Conservation (phyloP, 2,113 vertebrate genomes). For the Pseudorhombus dupliciocellatus region DNA sequence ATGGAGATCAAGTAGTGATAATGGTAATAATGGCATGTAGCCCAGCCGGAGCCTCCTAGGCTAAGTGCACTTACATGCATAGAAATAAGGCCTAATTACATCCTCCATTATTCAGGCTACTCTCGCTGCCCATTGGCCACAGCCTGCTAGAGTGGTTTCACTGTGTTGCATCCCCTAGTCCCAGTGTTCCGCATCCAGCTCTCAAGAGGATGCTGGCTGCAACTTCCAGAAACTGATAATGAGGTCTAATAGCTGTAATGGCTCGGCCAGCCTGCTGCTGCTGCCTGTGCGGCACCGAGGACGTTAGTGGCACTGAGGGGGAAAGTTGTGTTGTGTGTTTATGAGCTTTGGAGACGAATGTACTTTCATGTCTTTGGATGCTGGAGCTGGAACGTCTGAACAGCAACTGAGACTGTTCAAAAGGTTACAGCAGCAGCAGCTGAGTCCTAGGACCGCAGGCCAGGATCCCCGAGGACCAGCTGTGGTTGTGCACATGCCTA, state of each 20-base stretch:
- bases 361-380: constrained; percentile 9
- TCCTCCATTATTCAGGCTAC: constrained; percentile 65
- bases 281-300: background rate
- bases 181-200: constrained; percentile 20
- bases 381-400: constrained; percentile 49
- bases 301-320: background rate
- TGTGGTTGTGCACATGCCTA: constrained; percentile 4
- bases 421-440: constrained; percentile 66
- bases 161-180: constrained; percentile 2
- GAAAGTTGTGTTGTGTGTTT: constrained; percentile 21
- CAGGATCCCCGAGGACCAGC: constrained; percentile 47
- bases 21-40: constrained; percentile 72
- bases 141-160: constrained; percentile 22
- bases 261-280: constrained; percentile 15
- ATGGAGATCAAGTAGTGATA: constrained; percentile 61
- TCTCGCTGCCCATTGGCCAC: constrained; percentile 30
- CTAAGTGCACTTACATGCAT: constrained; percentile 75
- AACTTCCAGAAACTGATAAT: constrained; percentile 38
- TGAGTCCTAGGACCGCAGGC: constrained; percentile 54
- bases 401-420: constrained; percentile 52
- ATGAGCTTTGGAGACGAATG: constrained; percentile 5
- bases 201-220: constrained; percentile 25
- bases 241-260: constrained; percentile 30
- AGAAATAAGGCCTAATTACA: constrained; percentile 67
- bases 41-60: constrained; percentile 54